Conservation (phyloP, 2,888 invertebrate species). For the Panopea generosa region DNA sequence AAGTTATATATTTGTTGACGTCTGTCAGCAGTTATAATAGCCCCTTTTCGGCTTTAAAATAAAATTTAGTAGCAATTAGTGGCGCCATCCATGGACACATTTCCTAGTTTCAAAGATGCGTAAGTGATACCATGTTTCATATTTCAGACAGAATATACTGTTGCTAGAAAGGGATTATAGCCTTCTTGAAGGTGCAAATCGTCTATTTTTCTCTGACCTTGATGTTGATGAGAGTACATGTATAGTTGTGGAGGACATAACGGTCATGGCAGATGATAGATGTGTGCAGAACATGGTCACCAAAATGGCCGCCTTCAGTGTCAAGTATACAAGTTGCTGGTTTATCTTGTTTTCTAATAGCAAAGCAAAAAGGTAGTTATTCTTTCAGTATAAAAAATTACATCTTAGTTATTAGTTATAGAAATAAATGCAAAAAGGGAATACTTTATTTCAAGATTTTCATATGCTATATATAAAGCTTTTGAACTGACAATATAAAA, state of each 20-base stretch:
- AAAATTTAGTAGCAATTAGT: no score
- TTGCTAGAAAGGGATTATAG: slow-evolving; percentile 69
- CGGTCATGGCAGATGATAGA: slow-evolving; percentile 55
- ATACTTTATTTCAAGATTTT: not conserved
- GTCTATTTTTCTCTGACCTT: slow-evolving; percentile 66
- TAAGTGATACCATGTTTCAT: no score
- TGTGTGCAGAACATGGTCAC: slow-evolving; percentile 58
- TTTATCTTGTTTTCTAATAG: slow-evolving; percentile 57
- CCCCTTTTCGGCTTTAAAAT: no score
- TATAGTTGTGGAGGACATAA: slow-evolving; percentile 61
- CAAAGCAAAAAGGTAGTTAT: slow-evolving; percentile 35
- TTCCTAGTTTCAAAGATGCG: no score
- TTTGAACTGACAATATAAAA: no score
- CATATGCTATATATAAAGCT: not conserved
- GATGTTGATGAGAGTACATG: slow-evolving; percentile 70
- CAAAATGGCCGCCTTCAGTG: slow-evolving; percentile 62
- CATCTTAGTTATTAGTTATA: not conserved
- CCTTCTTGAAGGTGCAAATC: slow-evolving; percentile 14
- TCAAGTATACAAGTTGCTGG: slow-evolving; percentile 69
- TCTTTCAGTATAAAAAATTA: not conserved
- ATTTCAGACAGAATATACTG: slow-evolving; percentile 64
- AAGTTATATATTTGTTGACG: no score
- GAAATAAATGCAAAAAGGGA: not conserved
- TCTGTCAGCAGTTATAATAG: no score
- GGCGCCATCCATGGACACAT: no score